Evolutionary conservation across 35 echinoderm and acorn worm species (phyloP).

Genomic region (Diadema setosum): DNA sequence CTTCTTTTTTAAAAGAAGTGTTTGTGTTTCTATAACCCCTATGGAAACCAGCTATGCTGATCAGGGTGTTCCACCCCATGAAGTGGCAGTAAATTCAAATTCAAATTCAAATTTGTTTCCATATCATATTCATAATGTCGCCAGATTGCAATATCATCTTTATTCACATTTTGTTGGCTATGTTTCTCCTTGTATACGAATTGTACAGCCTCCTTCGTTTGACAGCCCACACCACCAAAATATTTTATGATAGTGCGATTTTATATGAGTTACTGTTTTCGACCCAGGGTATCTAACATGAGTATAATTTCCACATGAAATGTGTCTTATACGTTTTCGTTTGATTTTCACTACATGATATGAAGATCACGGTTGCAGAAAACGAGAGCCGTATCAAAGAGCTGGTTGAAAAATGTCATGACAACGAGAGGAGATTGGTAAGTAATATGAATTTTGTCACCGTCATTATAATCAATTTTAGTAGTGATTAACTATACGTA

Average conservation of each 20-base stretch:
- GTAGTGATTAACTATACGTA: not conserved
- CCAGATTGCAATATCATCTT: no score
- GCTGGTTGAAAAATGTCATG: not conserved
- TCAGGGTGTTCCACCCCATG: no score
- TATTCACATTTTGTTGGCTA: no score
- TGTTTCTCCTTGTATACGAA: not conserved
- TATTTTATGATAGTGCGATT: not conserved
- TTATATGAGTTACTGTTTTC: not conserved
- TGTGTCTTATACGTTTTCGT: not conserved
- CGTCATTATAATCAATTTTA: not conserved
- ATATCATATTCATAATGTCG: no score
- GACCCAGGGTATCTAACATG: not conserved
- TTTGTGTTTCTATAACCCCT: no score
- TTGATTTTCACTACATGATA: no score
- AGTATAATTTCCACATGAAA: not conserved
- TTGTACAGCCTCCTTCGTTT: not conserved
- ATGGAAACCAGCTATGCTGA: no score
- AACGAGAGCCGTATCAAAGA: not conserved
- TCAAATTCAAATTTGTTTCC: no score
- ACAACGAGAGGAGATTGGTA: not conserved
- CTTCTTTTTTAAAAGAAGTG: no score
- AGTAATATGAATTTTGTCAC: not conserved
- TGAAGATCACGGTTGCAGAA: not conserved
- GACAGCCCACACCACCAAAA: not conserved
- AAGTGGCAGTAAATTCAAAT: no score